Evolutionary conservation across 2,797 vertebrate species (phyloP).

Genomic region (Masticophis lateralis): DNA sequence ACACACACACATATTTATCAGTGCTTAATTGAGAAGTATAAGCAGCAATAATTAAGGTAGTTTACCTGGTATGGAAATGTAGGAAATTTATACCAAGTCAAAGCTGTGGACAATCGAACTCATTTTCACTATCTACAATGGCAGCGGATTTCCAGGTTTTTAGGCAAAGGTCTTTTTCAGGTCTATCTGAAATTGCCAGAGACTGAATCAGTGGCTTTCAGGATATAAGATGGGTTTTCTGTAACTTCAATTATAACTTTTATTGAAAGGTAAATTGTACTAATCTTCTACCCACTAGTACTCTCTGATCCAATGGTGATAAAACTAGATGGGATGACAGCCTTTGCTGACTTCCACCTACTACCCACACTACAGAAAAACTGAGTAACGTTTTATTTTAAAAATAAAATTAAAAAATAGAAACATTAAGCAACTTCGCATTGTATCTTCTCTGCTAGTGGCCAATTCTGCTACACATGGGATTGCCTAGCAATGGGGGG

Average conservation of each 20-base stretch:
- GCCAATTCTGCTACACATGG: too few relatives aligned
- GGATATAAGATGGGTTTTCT: neutral
- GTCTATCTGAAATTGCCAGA: neutral
- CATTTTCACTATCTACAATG: neutral
- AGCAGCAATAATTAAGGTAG: neutral
- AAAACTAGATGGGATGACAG: neutral
- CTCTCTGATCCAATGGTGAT: neutral
- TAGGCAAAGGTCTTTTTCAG: neutral
- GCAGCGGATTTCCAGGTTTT: neutral
- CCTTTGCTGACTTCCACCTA: neutral
- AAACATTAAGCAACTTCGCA: neutral
- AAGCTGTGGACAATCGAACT: neutral
- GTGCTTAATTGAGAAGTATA: neutral
- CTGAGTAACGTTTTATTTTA: neutral
- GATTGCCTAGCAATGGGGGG: too few relatives aligned
- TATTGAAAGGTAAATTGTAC: neutral
- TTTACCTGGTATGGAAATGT: neutral
- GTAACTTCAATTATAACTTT: neutral
- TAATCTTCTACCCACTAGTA: neutral
- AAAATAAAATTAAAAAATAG: neutral
- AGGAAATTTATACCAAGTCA: neutral
- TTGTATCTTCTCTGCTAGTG: too few relatives aligned
- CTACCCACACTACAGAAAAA: neutral
- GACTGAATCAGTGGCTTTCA: neutral
- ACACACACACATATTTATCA: neutral